Percentiles rank a stretch among this genome's conserved stretches.
These are phyloP conservation scores for Bubo scandiacus DNA, from an alignment of 2,113 vertebrate genomes.

Conservation along the genomic window DNA sequence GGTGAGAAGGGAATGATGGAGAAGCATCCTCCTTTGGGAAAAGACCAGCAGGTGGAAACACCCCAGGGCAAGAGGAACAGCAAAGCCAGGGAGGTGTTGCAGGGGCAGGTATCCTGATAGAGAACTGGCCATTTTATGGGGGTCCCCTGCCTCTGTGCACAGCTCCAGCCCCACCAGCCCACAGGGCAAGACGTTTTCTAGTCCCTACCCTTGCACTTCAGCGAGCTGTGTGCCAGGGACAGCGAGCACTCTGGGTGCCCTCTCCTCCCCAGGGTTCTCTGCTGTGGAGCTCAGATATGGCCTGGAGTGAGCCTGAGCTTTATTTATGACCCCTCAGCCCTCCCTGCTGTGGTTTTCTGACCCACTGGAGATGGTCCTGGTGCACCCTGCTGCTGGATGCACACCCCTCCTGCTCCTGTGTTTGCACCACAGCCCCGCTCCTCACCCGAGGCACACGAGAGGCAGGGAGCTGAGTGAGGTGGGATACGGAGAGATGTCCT, in stretches of 20 bases:
- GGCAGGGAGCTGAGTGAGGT: background rate
- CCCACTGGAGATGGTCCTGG: accelerated
- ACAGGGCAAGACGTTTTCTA: background rate
- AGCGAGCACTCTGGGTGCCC: background rate
- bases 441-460: background rate
- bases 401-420: accelerated
- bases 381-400: background rate
- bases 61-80: background rate
- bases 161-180: background rate
- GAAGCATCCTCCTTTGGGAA: background rate
- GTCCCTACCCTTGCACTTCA: background rate
- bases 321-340: background rate
- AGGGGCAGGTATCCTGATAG: background rate
- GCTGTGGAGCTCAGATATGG: background rate
- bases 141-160: background rate
- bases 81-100: background rate
- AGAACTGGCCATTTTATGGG: background rate
- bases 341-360: background rate
- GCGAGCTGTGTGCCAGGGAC: background rate
- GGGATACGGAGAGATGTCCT: background rate
- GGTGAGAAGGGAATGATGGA: background rate
- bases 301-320: background rate
- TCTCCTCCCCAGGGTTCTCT: background rate
- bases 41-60: background rate
- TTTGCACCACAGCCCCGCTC: background rate